Evolutionary conservation across 2,888 invertebrate genomes (phyloP), one percentile per base, ranked within the genome.

Genomic region (Dastarcus helophoroides): DNA sequence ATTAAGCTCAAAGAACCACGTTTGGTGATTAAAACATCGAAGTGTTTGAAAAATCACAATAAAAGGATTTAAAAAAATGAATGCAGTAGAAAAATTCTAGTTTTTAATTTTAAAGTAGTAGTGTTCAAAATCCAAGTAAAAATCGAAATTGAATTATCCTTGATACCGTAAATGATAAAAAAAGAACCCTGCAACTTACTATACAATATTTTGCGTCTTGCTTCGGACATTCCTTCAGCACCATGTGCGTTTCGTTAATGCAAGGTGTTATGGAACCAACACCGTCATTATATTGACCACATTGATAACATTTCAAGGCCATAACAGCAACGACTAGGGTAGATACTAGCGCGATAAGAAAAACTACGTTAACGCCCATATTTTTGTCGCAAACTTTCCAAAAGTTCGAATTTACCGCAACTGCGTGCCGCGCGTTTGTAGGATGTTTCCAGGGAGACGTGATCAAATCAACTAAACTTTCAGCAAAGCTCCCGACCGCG

Each of bases 241-340:
- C 69, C 37, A 79, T 73, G 44, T 80, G 75, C 37, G 78, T 73
- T 54, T 73, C 72, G 61, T 84, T 84, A 54, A 79, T 73, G 61
- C 84, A 85, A 4, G 84, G 84, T 26, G 84, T 85, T 42, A 85
- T 84, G 39, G 83, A 83, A 21, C 84, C 84, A 5, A 84, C 82
- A 11, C 84, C 84, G 50, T 85, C 84, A 51, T 82, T 85, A 64
- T 84, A 84, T 62, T 80, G 77, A 26, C 84, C 84, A 47, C 84
- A 84, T 62, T 79, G 75, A 68, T 76, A 79, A 62, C 84, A 85
- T 55, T 71, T 63, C 45, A 73, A 52, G 21, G 65, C 71, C 44
- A 70, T 62, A 26, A 59, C 56, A n/a, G 46, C 34, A 22, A 47
- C 42, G 24, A 48, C 33, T 29, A 50, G 42, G 29, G 8, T n/a